Evolutionary conservation across 1,140 invertebrate genomes (phyloP), one percentile per base, ranked within the genome.

Genomic region (Achroia grisella): DNA sequence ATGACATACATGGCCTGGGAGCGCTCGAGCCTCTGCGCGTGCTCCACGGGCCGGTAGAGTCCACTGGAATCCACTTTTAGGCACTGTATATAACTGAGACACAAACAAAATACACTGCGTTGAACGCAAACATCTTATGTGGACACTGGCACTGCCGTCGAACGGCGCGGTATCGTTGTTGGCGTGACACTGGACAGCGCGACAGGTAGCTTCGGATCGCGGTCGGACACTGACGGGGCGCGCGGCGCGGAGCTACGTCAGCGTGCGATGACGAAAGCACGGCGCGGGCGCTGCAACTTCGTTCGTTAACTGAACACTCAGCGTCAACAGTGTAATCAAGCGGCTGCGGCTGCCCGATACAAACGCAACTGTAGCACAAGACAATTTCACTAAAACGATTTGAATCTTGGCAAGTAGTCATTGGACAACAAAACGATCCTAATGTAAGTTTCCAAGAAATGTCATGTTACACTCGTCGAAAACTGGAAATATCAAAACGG

Each of bases 1-100:
- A 84, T 78, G 75, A 84, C 80, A 76, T 84, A 84, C 80, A 84
- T 84, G 69, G 77, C 77, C 77, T 72, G 80, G 71, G 77, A 81
- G 72, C 80, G 77, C 70, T 81, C 77, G 71, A 79, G 73, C 71
- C 73, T 71, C 66, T 71, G 66, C 55, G 76, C 70, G 70, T 73
- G 79, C 79, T 81, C 79, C 75, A 83, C 79, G 66, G 76, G 69
- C 73, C 63, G 69, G 62, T 84, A 81, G 8, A 84, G 64, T 74
- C 77, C 79, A 46, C 65, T 59, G 77, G 79, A 84, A 79, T 84
- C 79, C 79, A 84, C 77, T 76, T 76, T 80, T 62, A 52, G 51
- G 41, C 63, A 75, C 75, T 76, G 56, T 63, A 48, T 23, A 60
- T 49, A 72, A 83, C 70, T 61, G 44, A 57, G 52, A 65, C 79